phyloP scores from a whole-genome alignment of 2,797 vertebrate genomes.

The Cynopterus sphinx region DNA sequence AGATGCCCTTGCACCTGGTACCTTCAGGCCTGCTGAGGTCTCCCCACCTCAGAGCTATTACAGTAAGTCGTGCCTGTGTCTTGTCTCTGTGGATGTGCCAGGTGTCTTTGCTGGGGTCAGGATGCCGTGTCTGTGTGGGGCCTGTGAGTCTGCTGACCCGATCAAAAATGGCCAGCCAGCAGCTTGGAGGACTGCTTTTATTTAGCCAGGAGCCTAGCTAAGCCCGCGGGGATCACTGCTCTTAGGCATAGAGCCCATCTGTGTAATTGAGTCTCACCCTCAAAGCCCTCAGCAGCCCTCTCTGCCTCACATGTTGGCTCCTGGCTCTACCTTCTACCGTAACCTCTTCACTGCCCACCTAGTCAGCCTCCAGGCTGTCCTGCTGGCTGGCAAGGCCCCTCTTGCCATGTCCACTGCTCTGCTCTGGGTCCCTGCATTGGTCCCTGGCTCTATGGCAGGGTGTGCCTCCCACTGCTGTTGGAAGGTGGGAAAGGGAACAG shows the following conservation, averaged over 20 bases:
- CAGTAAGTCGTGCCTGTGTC: not conserved
- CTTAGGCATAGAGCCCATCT: not conserved
- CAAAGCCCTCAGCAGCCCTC: not conserved
- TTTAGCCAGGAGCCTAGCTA: not conserved
- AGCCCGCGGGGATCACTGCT: not conserved
- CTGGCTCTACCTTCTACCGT: not conserved
- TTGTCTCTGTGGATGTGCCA: not conserved
- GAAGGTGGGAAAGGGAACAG: not conserved
- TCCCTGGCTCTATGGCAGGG: not conserved
- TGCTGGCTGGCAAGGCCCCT: not conserved
- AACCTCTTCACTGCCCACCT: not conserved
- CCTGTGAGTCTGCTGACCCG: not conserved
- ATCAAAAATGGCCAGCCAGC: not conserved
- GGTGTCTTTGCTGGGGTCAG: not conserved
- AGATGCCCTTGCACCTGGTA: not conserved
- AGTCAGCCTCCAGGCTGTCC: not conserved
- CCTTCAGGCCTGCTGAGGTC: not conserved
- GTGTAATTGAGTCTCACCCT: not conserved
- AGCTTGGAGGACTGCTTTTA: not conserved
- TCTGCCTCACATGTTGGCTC: not conserved
- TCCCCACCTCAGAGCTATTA: not conserved
- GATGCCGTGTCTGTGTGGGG: not conserved
- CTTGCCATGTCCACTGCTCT: not conserved
- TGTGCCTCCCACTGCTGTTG: not conserved
- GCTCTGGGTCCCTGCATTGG: not conserved